phyloP scores from a whole-genome alignment of 2,113 vertebrate genomes.

The Onychostoma macrolepis region DNA sequence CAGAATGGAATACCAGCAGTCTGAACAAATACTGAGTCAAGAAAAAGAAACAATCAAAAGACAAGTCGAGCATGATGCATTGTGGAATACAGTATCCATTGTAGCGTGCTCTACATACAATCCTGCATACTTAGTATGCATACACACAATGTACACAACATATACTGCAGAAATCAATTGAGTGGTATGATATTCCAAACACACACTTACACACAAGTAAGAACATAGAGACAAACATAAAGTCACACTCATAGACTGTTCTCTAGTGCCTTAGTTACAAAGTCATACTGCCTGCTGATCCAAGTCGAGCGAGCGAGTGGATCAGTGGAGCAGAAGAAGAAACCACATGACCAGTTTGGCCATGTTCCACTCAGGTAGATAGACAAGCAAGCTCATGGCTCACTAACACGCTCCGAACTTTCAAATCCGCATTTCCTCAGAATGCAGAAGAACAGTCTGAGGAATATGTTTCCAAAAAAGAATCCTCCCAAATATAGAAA shows the following conservation, averaged over 20 bases:
- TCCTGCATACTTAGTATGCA: background rate
- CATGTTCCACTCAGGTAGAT: conserved; percentile 22
- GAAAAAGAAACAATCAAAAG: background rate
- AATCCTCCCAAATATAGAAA: conserved; percentile 7
- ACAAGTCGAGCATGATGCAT: background rate
- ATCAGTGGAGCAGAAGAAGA: conserved; percentile 45
- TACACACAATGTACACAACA: background rate
- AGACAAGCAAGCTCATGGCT: background rate
- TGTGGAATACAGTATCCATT: background rate
- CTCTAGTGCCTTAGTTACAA: background rate
- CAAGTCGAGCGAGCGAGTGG: background rate
- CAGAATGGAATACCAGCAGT: background rate
- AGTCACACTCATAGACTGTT: background rate
- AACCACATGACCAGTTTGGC: conserved; percentile 19
- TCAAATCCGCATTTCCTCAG: background rate
- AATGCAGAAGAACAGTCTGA: background rate
- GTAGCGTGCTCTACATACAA: background rate
- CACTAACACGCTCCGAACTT: background rate
- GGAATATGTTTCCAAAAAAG: background rate
- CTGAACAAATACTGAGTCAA: background rate
- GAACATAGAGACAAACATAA: background rate
- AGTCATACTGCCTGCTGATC: conserved; percentile 12
- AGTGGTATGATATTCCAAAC: background rate
- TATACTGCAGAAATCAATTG: background rate
- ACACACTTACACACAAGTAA: background rate